Percentiles rank a stretch among this genome's conserved stretches.
Evolutionary conservation across 2,888 invertebrate species (phyloP).

Genomic region (Cepaea hortensis): DNA sequence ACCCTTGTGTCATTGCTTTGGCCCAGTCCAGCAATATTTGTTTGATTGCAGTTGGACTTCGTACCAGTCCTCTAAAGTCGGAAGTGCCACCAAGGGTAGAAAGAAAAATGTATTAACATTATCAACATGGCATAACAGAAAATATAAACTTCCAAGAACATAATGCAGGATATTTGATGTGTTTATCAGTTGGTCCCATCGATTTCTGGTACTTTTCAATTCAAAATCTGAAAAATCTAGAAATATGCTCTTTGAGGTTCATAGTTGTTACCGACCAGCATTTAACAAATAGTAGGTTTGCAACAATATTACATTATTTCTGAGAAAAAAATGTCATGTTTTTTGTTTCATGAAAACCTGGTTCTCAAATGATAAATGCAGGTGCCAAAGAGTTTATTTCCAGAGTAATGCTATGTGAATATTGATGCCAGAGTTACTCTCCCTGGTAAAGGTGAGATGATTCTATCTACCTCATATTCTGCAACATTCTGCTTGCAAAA

Average conservation of each 20-base stretch:
- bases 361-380: background rate
- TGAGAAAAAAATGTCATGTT: background rate
- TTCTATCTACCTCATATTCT: constrained; percentile 71
- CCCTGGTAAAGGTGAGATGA: background rate
- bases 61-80: constrained; percentile 81
- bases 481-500: constrained; percentile 71
- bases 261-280: no score
- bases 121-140: background rate
- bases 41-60: constrained; percentile 95
- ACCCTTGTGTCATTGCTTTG: constrained; percentile 96
- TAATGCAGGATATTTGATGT: background rate
- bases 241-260: constrained; percentile 13
- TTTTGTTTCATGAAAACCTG: background rate
- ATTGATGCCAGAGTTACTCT: background rate
- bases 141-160: background rate
- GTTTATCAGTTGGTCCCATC: background rate
- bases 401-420: background rate
- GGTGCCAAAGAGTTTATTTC: constrained; percentile 21
- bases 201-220: background rate
- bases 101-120: constrained; percentile 11
- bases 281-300: no score
- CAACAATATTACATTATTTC: no score
- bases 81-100: background rate
- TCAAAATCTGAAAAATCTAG: constrained; percentile 15
- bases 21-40: constrained; percentile 97